phyloP scores from a whole-genome alignment of 2,888 invertebrate species.

The Ormyrus thymus region DNA sequence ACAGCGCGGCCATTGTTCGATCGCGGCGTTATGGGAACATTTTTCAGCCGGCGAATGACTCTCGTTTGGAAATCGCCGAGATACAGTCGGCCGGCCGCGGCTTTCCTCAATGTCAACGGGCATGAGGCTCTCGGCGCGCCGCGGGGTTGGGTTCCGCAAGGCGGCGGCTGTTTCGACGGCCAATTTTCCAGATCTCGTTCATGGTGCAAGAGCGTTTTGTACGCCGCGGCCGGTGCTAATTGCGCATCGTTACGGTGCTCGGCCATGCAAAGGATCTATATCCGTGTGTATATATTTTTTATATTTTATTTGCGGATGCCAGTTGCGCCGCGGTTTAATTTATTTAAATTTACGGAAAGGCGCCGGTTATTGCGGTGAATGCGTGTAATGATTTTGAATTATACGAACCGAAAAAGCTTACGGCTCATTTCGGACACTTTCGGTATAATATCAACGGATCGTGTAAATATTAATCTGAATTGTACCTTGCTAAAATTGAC shows the following conservation, averaged over 20 bases:
- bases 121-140: background rate
- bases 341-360: conserved; percentile 17
- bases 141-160: background rate
- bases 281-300: background rate
- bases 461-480: conserved; percentile 15
- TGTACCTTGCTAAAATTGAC: conserved; percentile 8
- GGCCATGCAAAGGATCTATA: background rate
- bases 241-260: conserved; percentile 23
- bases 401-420: background rate
- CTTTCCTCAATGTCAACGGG: conserved; percentile 30
- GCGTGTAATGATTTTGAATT: background rate
- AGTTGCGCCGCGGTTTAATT: background rate
- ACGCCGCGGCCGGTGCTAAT: background rate
- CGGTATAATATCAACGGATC: conserved; percentile 16
- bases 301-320: conserved; percentile 17
- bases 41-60: background rate
- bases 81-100: background rate
- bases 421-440: conserved; percentile 16
- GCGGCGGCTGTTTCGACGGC: no score
- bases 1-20: conserved; percentile 5
- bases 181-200: no score
- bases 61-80: background rate
- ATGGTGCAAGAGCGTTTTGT: no score
- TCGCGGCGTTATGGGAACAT: conserved; percentile 10
- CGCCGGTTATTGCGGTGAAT: conserved; percentile 4